Base-by-base conservation (phyloP, 2,888 invertebrate genomes). In the Lasioglossum lativentre region DNA sequence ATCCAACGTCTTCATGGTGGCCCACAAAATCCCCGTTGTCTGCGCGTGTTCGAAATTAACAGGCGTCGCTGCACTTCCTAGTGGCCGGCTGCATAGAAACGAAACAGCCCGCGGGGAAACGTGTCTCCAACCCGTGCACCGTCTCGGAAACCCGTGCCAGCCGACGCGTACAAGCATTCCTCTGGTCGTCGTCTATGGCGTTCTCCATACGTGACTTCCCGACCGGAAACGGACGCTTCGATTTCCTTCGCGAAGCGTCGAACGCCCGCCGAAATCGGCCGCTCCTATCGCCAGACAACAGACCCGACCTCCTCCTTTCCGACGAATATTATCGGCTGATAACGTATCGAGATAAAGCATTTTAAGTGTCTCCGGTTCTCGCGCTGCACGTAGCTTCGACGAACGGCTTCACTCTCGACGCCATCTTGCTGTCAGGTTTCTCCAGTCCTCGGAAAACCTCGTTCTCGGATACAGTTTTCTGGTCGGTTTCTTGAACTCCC, bases 121-220 rank as follows among this genome's bases (percentile, higher is more conserved):
- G 40, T 68, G 38, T 68, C 68, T 40, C 23, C 30, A 30, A 30
- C 27, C 27, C 30, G 27, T 63, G 59, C 59, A 30, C 27, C 59
- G 27, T 63, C 59, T 63, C 68, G 68, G 23, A n/a, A n/a, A 52
- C 5, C n/a, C n/a, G 38, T 68, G 68, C 23, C 68, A 30, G 38
- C 4, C 23, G 68, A 14, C 38, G 38, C 40, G 86, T 52, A 52
- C 23, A 52, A 52, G 52, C 78, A 89, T 84, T 86, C 80, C 76
- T 83, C 52, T 23, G 45, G 56, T 82, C 52, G 56, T 82, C 72
- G 68, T 23, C 14, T 75, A 71, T 42, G 56, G 80, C 66, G 80
- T 6, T 56, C 68, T n/a, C 16, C 38, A 71, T 81, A 85, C 90
- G 90, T 90, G 90, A 90, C 86, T 90, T 90, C 89, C 90, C 83